A percentile compares a stretch with the other conserved stretches of the same genome.
Evolutionary conservation across 2,888 invertebrate species (phyloP).

Genomic region (Thyatira batis): DNA sequence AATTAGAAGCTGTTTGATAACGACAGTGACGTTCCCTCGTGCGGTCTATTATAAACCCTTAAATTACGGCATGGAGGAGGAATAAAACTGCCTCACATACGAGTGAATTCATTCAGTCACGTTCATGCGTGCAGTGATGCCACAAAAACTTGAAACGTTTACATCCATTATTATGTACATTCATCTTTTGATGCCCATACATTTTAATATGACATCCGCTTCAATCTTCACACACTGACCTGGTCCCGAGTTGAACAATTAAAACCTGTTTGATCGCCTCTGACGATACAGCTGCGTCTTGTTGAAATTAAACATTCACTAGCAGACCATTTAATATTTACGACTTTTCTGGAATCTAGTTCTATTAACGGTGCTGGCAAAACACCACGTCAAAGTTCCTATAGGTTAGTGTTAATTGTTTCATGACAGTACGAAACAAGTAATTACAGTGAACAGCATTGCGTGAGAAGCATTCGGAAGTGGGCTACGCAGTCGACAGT

Average conservation of each 20-base stretch:
- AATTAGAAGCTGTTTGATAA: constrained; percentile 33
- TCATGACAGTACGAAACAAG: constrained; percentile 35
- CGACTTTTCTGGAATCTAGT: constrained; percentile 24
- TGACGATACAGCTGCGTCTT: neutral
- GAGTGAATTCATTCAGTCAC: constrained; percentile 41
- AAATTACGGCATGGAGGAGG: constrained; percentile 47
- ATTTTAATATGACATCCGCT: constrained; percentile 9
- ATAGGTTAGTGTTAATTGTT: constrained; percentile 32
- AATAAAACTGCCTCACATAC: constrained; percentile 48
- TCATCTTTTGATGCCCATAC: constrained; percentile 4
- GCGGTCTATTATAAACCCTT: constrained; percentile 57
- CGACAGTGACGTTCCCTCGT: constrained; percentile 40
- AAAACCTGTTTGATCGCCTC: neutral
- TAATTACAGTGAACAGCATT: constrained; percentile 43
- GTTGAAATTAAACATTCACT: neutral
- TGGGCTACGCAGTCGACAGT: constrained; percentile 49
- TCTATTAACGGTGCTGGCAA: constrained; percentile 21
- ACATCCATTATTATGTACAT: neutral
- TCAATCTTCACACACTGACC: neutral
- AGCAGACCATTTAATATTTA: constrained; percentile 19
- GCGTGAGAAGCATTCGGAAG: constrained; percentile 52
- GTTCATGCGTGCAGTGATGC: constrained; percentile 20
- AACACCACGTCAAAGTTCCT: constrained; percentile 21
- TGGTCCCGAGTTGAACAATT: neutral
- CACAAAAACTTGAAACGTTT: neutral